Percentiles rank a stretch among this genome's conserved stretches.
These are phyloP conservation scores for Pemphredon lugubris DNA, from an alignment of 2,888 invertebrate genomes.

Conservation along the genomic window DNA sequence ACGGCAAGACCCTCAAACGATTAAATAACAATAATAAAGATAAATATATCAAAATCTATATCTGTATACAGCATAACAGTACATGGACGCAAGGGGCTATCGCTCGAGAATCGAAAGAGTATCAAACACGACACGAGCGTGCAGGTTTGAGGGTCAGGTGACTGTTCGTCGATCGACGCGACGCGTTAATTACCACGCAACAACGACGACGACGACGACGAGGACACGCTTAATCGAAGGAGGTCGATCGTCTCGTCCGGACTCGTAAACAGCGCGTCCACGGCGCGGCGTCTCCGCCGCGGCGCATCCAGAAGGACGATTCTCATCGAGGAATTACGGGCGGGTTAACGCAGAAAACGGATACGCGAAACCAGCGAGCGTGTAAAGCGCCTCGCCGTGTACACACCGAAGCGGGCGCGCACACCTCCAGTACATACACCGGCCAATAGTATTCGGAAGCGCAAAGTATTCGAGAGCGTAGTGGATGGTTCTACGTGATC, in stretches of 20 bases:
- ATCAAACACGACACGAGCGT: too few relatives aligned
- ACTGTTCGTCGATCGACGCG: slow-evolving; percentile 47
- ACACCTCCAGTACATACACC: slow-evolving; percentile 41
- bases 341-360: slow-evolving; percentile 38
- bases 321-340: slow-evolving; percentile 39
- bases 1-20: too few relatives aligned
- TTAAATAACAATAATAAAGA: too few relatives aligned
- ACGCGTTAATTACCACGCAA: slow-evolving; percentile 64
- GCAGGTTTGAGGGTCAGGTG: too few relatives aligned
- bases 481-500: slow-evolving; percentile 72
- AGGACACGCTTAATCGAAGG: slow-evolving; percentile 59
- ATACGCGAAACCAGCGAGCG: slow-evolving; percentile 18
- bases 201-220: too few relatives aligned
- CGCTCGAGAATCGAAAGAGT: too few relatives aligned
- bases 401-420: slow-evolving; percentile 19
- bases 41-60: too few relatives aligned
- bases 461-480: slow-evolving; percentile 62
- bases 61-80: too few relatives aligned
- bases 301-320: slow-evolving; percentile 22
- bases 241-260: slow-evolving; percentile 56
- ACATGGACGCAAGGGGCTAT: too few relatives aligned
- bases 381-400: slow-evolving; percentile 15
- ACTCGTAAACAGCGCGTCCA: slow-evolving; percentile 57
- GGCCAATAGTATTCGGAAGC: slow-evolving; percentile 60
- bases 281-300: slow-evolving; percentile 13